A percentile compares a stretch with the other conserved stretches of the same genome.
Evolutionary conservation across 2,888 invertebrate genomes (phyloP).

Genomic region (Pelosia muscerda): DNA sequence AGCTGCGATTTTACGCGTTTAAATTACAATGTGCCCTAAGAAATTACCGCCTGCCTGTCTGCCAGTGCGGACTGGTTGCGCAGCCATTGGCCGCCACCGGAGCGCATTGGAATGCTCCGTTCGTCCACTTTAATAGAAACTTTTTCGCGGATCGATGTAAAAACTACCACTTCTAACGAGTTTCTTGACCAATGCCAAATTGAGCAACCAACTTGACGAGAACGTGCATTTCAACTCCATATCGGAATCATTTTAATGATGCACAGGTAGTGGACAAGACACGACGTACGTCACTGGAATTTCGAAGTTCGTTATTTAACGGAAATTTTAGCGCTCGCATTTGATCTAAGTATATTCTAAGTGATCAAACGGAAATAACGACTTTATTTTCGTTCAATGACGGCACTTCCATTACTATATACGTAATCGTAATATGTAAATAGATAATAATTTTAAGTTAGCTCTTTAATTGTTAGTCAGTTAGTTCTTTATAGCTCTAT

Average conservation of each 20-base stretch:
- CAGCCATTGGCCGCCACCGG: conserved; percentile 57
- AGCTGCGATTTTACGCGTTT: conserved; percentile 43
- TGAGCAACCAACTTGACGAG: conserved; percentile 62
- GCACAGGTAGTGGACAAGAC: conserved; percentile 26
- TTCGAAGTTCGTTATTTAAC: conserved; percentile 56
- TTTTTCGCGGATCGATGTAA: conserved; percentile 65
- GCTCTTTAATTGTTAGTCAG: too few species aligned
- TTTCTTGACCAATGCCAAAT: conserved; percentile 79
- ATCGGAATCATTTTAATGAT: conserved; percentile 51
- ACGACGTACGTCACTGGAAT: conserved; percentile 39
- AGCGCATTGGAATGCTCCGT: conserved; percentile 56
- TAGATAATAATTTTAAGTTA: too few species aligned
- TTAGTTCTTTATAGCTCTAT: not conserved
- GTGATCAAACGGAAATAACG: conserved; percentile 70
- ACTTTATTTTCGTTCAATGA: conserved; percentile 54
- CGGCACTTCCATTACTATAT: too few species aligned
- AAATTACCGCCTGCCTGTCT: conserved; percentile 65
- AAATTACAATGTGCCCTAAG: conserved; percentile 41
- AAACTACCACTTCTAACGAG: conserved; percentile 76
- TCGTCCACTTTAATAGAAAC: conserved; percentile 73
- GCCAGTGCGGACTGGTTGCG: conserved; percentile 51
- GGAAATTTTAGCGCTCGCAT: conserved; percentile 70
- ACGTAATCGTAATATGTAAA: too few species aligned
- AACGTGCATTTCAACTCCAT: conserved; percentile 60
- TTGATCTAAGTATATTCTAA: conserved; percentile 71